These are phyloP conservation scores for Sebastiscus albofasciatus DNA, from an alignment of 2,797 vertebrate species.

Conservation along the genomic window DNA sequence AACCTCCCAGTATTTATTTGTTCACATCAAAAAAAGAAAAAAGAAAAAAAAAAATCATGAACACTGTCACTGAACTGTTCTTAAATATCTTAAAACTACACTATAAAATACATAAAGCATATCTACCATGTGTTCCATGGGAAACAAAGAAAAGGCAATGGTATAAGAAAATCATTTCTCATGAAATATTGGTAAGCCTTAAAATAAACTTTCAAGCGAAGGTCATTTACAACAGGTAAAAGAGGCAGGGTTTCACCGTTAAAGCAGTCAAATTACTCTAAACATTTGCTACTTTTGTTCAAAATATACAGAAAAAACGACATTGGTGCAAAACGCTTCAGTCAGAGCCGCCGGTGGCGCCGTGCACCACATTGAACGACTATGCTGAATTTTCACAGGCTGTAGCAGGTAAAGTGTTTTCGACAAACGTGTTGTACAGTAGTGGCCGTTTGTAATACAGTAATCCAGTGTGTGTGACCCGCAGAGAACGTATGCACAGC, in stretches of 20 bases:
- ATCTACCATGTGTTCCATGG: conserved; percentile 78
- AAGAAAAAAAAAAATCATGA: conserved; percentile 30
- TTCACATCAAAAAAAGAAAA: conserved; percentile 42
- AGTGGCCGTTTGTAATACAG: conserved; percentile 34
- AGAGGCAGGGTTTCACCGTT: conserved; percentile 57
- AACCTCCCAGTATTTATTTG: conserved; percentile 50
- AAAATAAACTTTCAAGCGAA: conserved; percentile 57
- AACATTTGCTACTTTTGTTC: conserved; percentile 81
- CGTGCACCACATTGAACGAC: conserved; percentile 84
- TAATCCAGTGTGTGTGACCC: conserved; percentile 60
- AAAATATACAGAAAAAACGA: conserved; percentile 84
- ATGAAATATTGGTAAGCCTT: conserved; percentile 62
- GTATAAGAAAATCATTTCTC: conserved; percentile 82
- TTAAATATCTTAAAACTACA: conserved; percentile 57
- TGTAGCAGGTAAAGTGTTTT: conserved; percentile 31
- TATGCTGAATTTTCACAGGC: conserved; percentile 77
- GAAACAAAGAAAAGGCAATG: conserved; percentile 82
- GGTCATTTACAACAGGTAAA: conserved; percentile 66
- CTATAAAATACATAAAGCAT: conserved; percentile 65
- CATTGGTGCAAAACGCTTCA: conserved; percentile 84
- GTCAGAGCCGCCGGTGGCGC: conserved; percentile 75
- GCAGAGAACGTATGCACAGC: conserved; percentile 20
- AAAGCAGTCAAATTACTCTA: conserved; percentile 62
- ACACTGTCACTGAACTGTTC: conserved; percentile 38
- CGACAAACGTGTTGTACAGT: conserved; percentile 77